Conservation (phyloP, 1,140 invertebrate species). For the Magallana angulata region DNA sequence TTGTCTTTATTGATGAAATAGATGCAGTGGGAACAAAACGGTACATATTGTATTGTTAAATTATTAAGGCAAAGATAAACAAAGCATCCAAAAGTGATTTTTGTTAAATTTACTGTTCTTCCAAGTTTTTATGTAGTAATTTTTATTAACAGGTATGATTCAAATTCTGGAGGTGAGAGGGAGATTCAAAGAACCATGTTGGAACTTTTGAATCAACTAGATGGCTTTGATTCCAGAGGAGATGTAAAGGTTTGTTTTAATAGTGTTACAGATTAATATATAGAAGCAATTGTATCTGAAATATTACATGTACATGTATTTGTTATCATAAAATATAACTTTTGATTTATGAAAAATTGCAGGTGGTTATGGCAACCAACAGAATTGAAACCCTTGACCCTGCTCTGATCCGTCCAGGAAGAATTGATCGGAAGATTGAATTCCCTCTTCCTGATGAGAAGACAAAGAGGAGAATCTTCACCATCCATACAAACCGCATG, state of each 20-base stretch:
- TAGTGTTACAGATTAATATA: too few relatives aligned
- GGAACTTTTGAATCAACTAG: conserved; percentile 98
- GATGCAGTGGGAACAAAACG: conserved; percentile 99
- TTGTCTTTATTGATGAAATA: conserved; percentile 99
- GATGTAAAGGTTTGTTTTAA: conserved; percentile 89
- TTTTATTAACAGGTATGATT: conserved; percentile 88
- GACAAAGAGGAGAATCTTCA: conserved; percentile 98
- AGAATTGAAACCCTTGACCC: conserved; percentile 99
- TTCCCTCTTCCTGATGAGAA: conserved; percentile 99
- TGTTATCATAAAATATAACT: not conserved
- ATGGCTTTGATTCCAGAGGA: conserved; percentile 98
- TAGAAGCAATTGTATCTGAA: not conserved
- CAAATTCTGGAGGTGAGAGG: conserved; percentile 99
- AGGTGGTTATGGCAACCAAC: conserved; percentile 99
- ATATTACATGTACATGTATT: not conserved
- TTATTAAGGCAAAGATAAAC: too few relatives aligned
- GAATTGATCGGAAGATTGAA: conserved; percentile 99
- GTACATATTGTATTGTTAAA: conserved; percentile 52
- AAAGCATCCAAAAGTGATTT: too few relatives aligned
- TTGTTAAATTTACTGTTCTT: not conserved
- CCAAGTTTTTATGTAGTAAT: not conserved
- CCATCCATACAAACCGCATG: conserved; percentile 99
- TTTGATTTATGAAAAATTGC: conserved; percentile 43
- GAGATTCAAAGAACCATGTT: conserved; percentile 99
- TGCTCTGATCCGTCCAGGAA: conserved; percentile 97